Base-by-base conservation (phyloP, 2,888 invertebrate species). In the Taenaris catops region DNA sequence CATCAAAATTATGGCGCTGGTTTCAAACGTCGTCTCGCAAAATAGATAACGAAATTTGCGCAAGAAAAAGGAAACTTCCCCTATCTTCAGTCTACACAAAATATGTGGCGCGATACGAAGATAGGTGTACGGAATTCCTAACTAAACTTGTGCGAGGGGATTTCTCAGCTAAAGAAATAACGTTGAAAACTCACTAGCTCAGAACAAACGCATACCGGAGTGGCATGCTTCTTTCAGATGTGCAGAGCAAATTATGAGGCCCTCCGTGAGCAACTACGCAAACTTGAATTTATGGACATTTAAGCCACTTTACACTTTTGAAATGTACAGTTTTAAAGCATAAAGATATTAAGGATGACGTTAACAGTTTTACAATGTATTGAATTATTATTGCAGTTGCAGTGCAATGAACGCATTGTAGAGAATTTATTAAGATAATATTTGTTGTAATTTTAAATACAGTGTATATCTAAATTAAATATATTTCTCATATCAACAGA, bases 51-150 rank as follows among this genome's bases (percentile, higher is more conserved):
- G 31, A 32, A 37, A n/a, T 37, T 32, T 52, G 48, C 54, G 53
- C 50, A 53, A 57, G 63, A 58, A 60, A 67, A 59, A 63, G 61
- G 57, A 62, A 65, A 63, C 57, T 61, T 63, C 58, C 54, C 53
- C 55, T 61, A 59, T 62, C 57, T 60, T 57, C 57, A 54, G 55
- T 59, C 63, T 64, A 60, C 63, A 65, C 64, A 62, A 76, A 73
- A 72, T 75, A 73, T 72, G 65, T 71, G 69, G 62, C 59, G 51
- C 60, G 66, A 67, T 72, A 65, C 63, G 64, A 62, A 72, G 65
- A 70, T 71, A 70, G 65, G 70, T 69, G 69, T 63, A 63, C 64
- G 61, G 72, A 72, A 75, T 79, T 78, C 66, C 59, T 64, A 73
- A 71, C 67, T 66, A 73, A 76, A 78, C 63, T 70, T 67, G 59